Evolutionary conservation across 2,888 invertebrate species (phyloP).

Genomic region (Anticlea derivata): DNA sequence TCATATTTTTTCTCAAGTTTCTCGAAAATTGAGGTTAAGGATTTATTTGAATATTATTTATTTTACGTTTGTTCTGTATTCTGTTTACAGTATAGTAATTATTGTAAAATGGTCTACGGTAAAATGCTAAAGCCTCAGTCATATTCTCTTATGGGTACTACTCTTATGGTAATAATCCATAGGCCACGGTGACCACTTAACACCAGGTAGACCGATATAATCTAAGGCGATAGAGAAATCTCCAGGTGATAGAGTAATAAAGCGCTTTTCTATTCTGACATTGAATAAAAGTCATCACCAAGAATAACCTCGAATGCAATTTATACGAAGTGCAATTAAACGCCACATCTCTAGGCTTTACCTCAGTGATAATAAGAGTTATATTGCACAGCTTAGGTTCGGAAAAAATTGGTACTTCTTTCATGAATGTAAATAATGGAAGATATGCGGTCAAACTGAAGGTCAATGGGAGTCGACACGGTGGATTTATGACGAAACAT

Average conservation of each 20-base stretch:
- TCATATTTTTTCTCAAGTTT: too few species aligned
- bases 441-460: slow-evolving; percentile 34
- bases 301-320: slow-evolving; percentile 34
- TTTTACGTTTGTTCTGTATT: too few species aligned
- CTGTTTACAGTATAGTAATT: too few species aligned
- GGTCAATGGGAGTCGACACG: slow-evolving; percentile 27
- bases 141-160: too few species aligned
- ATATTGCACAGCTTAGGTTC: slow-evolving; percentile 16
- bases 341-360: slow-evolving; percentile 1
- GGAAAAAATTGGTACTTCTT: background rate
- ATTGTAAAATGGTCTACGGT: too few species aligned
- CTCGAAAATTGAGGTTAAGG: too few species aligned
- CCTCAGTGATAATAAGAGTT: slow-evolving; percentile 2
- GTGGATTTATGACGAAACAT: slow-evolving; percentile 32
- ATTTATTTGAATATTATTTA: too few species aligned
- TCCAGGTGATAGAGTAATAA: background rate
- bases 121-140: too few species aligned
- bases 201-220: too few species aligned
- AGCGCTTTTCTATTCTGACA: slow-evolving; percentile 14
- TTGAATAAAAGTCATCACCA: slow-evolving; percentile 26
- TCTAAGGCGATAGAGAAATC: too few species aligned
- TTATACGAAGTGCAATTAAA: slow-evolving; percentile 22
- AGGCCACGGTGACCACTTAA: too few species aligned
- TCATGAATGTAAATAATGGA: slow-evolving; percentile 30
- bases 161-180: too few species aligned